A percentile compares a stretch with the other conserved stretches of the same genome.
Evolutionary conservation across 1,140 invertebrate species (phyloP).

Genomic region (Trigoniulus corallinus): DNA sequence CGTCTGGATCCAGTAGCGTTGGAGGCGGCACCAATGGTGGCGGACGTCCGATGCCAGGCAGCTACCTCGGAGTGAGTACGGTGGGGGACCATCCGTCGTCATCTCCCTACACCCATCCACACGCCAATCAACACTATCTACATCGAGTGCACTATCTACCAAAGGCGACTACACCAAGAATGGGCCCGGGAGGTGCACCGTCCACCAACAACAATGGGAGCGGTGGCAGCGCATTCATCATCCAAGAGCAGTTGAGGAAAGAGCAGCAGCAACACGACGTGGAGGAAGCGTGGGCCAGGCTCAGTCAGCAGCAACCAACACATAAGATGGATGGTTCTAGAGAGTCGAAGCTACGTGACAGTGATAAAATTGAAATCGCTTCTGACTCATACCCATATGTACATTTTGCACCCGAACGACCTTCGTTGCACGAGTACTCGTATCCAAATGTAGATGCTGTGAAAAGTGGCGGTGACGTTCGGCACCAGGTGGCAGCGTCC

Average conservation of each 20-base stretch:
- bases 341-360: conserved; percentile 11
- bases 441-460: conserved; percentile 51
- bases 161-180: conserved; percentile 6
- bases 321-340: conserved; percentile 13
- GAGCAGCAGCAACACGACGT: too few species aligned
- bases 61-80: conserved; percentile 9
- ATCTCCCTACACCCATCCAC: conserved; percentile 20
- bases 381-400: conserved; percentile 63
- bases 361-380: conserved; percentile 15
- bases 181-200: not conserved
- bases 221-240: conserved; percentile 19
- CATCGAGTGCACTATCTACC: conserved; percentile 33
- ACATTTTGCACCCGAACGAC: conserved; percentile 43
- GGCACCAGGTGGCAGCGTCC: conserved; percentile 8
- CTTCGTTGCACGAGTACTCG: conserved; percentile 58
- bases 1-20: conserved; percentile 38
- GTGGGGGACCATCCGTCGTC: conserved; percentile 19
- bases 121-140: conserved; percentile 26
- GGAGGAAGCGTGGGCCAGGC: conserved; percentile 24
- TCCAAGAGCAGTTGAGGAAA: conserved; percentile 18
- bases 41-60: conserved; percentile 8
- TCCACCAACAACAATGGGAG: conserved; percentile 6
- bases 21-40: conserved; percentile 20
- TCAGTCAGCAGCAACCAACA: conserved; percentile 18
- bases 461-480: conserved; percentile 9